These are phyloP conservation scores for Lophius piscatorius DNA, from an alignment of 2,113 vertebrate species.

Conservation along the genomic window DNA sequence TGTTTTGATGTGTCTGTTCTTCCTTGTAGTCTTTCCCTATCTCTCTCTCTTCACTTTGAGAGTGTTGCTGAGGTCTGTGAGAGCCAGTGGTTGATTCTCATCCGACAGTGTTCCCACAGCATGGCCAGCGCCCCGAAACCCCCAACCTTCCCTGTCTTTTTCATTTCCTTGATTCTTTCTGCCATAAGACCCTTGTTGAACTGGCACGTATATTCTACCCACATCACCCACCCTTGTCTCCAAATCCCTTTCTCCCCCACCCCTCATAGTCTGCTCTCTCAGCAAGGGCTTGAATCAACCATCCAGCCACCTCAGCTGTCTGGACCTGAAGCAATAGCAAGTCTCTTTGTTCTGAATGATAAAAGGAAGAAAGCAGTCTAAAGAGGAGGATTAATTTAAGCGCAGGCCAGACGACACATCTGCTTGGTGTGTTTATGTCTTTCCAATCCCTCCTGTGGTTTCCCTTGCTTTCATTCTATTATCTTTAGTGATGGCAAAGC, in stretches of 20 bases:
- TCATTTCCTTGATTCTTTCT: constrained; percentile 54
- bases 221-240: constrained; percentile 32
- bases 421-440: constrained; percentile 76
- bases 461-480: constrained; percentile 65
- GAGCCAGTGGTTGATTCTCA: constrained; percentile 48
- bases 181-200: constrained; percentile 75
- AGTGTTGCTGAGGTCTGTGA: constrained; percentile 47
- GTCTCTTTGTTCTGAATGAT: constrained; percentile 81
- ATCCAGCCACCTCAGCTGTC: constrained; percentile 75
- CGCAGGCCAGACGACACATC: constrained; percentile 80
- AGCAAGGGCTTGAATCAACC: constrained; percentile 56
- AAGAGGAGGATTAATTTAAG: constrained; percentile 87
- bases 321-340: constrained; percentile 74
- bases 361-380: constrained; percentile 80
- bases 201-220: constrained; percentile 56
- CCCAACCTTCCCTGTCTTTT: constrained; percentile 31
- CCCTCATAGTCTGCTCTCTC: constrained; percentile 44
- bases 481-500: constrained; percentile 77
- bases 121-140: constrained; percentile 29
- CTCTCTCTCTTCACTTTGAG: constrained; percentile 10
- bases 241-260: constrained; percentile 37
- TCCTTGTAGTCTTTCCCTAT: constrained; percentile 2
- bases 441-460: constrained; percentile 61
- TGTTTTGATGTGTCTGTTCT: constrained; percentile 4
- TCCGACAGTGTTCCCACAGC: constrained; percentile 52